Conservation (phyloP, 2,888 invertebrate species). For the Buathra laborator region DNA sequence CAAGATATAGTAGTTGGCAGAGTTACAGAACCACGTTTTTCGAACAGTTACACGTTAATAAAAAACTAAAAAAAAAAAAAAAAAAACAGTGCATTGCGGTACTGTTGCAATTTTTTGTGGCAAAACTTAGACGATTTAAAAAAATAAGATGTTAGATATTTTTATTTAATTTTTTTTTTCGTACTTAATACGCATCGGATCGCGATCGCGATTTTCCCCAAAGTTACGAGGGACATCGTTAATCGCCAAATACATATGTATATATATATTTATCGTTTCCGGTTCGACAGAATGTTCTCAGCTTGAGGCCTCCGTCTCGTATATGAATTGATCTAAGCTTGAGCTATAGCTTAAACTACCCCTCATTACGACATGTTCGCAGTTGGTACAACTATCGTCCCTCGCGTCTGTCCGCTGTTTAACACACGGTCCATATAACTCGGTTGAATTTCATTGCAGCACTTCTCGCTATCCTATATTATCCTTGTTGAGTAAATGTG, state of each 20-base stretch:
- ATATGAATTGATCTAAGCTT: conserved; percentile 3
- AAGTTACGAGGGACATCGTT: too few species aligned
- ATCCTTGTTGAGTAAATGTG: conserved; percentile 40
- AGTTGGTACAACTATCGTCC: conserved; percentile 55
- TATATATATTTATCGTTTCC: not conserved
- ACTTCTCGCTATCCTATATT: conserved; percentile 38
- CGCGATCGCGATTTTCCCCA: too few species aligned
- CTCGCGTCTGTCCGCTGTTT: conserved; percentile 13
- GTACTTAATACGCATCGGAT: too few species aligned
- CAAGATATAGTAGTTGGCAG: too few species aligned
- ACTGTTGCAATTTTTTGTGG: too few species aligned
- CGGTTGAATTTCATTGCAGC: conserved; percentile 55
- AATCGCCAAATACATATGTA: not conserved
- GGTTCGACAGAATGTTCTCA: not conserved
- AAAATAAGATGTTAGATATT: too few species aligned
- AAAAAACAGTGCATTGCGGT: too few species aligned
- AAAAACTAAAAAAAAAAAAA: too few species aligned
- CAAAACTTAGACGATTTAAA: too few species aligned
- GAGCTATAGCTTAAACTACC: conserved; percentile 17
- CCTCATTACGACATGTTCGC: conserved; percentile 49
- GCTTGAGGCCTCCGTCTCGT: not conserved
- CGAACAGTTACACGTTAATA: too few species aligned
- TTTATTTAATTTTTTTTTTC: too few species aligned
- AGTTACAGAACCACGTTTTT: too few species aligned
- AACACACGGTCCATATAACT: conserved; percentile 58